phyloP scores from a whole-genome alignment of 1,140 invertebrate genomes.

The Drosophila oshimai region DNA sequence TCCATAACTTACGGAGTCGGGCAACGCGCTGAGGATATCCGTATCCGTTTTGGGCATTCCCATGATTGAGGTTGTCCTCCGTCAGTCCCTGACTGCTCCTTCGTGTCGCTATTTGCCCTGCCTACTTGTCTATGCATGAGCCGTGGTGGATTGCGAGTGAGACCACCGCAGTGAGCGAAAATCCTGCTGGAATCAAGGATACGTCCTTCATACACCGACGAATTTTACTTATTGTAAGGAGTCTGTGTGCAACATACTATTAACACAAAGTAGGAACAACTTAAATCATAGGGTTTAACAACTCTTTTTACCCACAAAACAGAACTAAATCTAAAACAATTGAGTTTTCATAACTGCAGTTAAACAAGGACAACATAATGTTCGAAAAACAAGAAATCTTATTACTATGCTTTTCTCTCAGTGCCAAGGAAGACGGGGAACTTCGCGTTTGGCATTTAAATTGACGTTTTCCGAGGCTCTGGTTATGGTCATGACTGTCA shows the following conservation, averaged over 20 bases:
- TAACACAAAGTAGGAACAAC: too few species aligned
- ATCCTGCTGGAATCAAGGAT: too few species aligned
- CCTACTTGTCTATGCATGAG: slow-evolving; percentile 63
- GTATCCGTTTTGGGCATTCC: slow-evolving; percentile 54
- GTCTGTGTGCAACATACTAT: too few species aligned
- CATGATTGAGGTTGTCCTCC: slow-evolving; percentile 50
- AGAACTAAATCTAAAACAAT: too few species aligned
- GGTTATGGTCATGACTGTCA: slow-evolving; percentile 52
- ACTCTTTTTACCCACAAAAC: too few species aligned
- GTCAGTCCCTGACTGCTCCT: neutral
- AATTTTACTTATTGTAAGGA: too few species aligned
- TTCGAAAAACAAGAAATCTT: too few species aligned
- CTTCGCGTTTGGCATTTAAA: slow-evolving; percentile 64
- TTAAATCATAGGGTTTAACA: too few species aligned
- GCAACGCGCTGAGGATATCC: slow-evolving; percentile 49
- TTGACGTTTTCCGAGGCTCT: slow-evolving; percentile 54
- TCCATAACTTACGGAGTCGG: slow-evolving; percentile 38
- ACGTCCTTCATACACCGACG: too few species aligned
- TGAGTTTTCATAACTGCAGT: too few species aligned
- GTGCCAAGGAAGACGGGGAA: neutral
- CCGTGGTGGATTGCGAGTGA: slow-evolving; percentile 24
- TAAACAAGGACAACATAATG: too few species aligned
- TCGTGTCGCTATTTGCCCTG: slow-evolving; percentile 41
- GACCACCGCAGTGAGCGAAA: neutral
- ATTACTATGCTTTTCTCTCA: neutral